These are phyloP conservation scores for Nephila pilipes DNA, from an alignment of 1,140 invertebrate genomes.

Conservation along the genomic window DNA sequence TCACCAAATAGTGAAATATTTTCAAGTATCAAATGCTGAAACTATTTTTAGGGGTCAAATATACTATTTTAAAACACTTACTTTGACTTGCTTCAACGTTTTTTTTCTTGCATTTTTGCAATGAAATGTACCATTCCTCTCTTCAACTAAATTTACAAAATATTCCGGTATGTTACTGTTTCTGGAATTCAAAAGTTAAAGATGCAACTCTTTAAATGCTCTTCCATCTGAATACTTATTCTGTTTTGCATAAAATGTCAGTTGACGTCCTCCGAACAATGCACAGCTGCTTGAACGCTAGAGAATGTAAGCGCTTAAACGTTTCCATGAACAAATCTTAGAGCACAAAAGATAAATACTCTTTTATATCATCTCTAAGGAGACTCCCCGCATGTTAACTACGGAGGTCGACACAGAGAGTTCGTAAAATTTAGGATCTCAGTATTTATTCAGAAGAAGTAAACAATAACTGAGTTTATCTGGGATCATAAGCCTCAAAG, in stretches of 20 bases:
- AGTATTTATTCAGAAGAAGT: too few species aligned
- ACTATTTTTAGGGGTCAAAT: too few species aligned
- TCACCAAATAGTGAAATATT: too few species aligned
- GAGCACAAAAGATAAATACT: slow-evolving; percentile 30
- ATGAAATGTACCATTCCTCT: neutral
- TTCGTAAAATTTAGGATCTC: neutral
- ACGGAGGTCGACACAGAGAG: neutral
- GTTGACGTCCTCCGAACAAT: neutral
- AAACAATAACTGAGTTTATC: neutral
- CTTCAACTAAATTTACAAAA: neutral
- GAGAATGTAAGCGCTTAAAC: slow-evolving; percentile 1
- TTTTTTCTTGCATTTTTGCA: neutral
- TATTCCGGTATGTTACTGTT: neutral
- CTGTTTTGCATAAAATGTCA: slow-evolving; percentile 54
- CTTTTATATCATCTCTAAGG: slow-evolving; percentile 32
- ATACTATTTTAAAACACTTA: too few species aligned
- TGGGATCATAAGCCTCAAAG: neutral
- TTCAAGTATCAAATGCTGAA: too few species aligned
- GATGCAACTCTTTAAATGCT: slow-evolving; percentile 19
- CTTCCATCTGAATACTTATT: neutral
- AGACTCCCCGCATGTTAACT: slow-evolving; percentile 27
- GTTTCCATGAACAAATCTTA: slow-evolving; percentile 15
- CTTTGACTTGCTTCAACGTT: neutral
- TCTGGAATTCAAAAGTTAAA: slow-evolving; percentile 20
- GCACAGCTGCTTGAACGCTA: neutral